A percentile compares a stretch with the other conserved stretches of the same genome.
These are phyloP conservation scores for Tenodera sinensis DNA, from an alignment of 2,888 invertebrate genomes.

Conservation along the genomic window DNA sequence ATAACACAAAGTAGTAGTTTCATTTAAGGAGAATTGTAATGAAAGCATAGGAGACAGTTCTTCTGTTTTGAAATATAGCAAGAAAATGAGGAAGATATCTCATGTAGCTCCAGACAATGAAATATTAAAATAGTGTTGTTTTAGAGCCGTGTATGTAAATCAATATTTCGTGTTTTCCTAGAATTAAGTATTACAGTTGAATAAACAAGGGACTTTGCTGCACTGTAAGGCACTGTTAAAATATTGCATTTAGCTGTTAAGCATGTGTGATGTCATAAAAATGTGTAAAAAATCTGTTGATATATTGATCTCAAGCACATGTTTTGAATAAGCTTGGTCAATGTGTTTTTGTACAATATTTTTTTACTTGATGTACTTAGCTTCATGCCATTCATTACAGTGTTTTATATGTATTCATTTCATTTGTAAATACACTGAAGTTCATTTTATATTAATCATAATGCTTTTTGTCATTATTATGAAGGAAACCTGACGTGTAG, in stretches of 20 bases:
- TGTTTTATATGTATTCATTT: constrained; percentile 3
- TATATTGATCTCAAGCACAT: constrained; percentile 21
- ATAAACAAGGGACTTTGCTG: not conserved
- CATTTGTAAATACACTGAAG: constrained; percentile 2
- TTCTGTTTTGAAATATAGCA: not conserved
- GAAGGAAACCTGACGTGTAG: no score
- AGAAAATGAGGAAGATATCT: not conserved
- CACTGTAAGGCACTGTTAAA: constrained; percentile 9
- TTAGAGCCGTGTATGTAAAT: not conserved
- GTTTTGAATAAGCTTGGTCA: constrained; percentile 17
- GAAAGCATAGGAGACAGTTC: no score
- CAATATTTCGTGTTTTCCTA: not conserved
- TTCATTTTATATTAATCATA: not conserved
- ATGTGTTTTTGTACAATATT: constrained; percentile 20
- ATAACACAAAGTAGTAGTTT: no score
- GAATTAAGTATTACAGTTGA: not conserved
- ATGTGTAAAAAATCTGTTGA: not conserved
- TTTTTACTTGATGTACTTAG: constrained; percentile 17
- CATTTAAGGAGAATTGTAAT: no score
- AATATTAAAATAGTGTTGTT: not conserved
- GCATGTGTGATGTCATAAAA: not conserved
- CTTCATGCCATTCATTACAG: constrained; percentile 4
- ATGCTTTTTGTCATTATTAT: no score
- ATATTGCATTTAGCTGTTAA: not conserved
- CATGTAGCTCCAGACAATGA: not conserved